Evolutionary conservation across 2,113 vertebrate genomes (phyloP).

Genomic region (Cephalopterus ornatus): DNA sequence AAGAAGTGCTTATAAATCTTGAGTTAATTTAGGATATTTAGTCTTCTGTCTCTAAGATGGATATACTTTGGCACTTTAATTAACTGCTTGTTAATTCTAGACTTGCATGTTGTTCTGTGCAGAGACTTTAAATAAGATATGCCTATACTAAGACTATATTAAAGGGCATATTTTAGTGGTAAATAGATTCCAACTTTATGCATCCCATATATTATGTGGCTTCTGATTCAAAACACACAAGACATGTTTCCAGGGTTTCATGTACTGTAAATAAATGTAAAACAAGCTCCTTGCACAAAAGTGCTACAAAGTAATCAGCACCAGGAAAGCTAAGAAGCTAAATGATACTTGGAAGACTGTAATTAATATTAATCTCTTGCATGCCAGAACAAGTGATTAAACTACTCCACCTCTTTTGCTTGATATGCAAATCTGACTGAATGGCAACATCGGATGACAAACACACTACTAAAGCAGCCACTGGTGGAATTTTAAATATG

Average conservation of each 20-base stretch:
- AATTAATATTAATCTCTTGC: slow-evolving; percentile 52
- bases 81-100: slow-evolving; percentile 8
- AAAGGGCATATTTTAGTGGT: neutral
- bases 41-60: slow-evolving; percentile 15
- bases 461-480: neutral
- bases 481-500: neutral
- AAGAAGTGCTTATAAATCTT: slow-evolving; percentile 31
- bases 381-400: slow-evolving; percentile 26
- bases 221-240: slow-evolving; percentile 13
- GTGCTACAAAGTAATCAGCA: neutral
- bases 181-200: neutral
- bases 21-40: slow-evolving; percentile 34
- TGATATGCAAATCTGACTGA: neutral
- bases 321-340: neutral
- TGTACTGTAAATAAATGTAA: slow-evolving; percentile 19
- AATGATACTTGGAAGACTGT: neutral
- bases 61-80: neutral
- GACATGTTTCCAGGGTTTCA: neutral
- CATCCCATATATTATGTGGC: neutral
- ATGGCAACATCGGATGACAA: neutral
- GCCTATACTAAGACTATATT: neutral
- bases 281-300: slow-evolving; percentile 12
- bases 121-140: neutral
- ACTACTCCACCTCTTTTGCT: neutral
- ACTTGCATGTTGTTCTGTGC: neutral